Conservation (phyloP, 2,888 invertebrate genomes). For the Linyphia triangularis region DNA sequence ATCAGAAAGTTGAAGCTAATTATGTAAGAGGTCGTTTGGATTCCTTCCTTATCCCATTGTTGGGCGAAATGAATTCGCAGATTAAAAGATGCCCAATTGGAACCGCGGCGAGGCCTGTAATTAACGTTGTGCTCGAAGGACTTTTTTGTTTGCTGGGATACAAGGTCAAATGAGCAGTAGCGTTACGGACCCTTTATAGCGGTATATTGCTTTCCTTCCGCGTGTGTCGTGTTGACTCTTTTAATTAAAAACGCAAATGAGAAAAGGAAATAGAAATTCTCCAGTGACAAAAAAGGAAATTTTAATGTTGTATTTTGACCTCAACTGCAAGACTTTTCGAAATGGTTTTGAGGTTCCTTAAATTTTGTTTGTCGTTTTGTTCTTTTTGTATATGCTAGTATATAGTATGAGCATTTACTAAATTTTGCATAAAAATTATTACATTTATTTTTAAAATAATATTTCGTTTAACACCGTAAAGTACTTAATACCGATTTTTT, state of each 20-base stretch:
- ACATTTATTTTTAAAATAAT: too few species aligned
- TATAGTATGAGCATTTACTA: too few species aligned
- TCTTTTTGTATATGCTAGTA: too few species aligned
- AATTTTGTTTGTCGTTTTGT: too few species aligned
- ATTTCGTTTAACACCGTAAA: too few species aligned
- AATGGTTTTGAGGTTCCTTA: too few species aligned
- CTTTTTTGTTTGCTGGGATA: neutral
- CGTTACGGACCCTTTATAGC: neutral
- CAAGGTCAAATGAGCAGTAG: neutral
- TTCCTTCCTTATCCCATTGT: neutral
- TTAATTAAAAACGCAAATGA: constrained; percentile 3
- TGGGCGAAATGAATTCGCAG: neutral
- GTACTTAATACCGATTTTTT: too few species aligned
- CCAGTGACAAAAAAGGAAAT: too few species aligned
- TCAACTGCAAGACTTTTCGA: too few species aligned
- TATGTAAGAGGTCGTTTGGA: neutral
- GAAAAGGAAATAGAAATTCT: neutral
- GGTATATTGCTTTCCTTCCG: neutral
- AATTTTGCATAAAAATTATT: too few species aligned
- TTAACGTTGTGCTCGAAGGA: neutral
- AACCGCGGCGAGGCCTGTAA: constrained; percentile 15
- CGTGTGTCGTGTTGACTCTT: neutral
- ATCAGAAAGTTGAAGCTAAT: neutral
- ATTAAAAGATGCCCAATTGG: constrained; percentile 40
- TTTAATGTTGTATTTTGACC: too few species aligned